Base-by-base conservation (phyloP, 2,797 vertebrate genomes). In the Clarias pachynema region DNA sequence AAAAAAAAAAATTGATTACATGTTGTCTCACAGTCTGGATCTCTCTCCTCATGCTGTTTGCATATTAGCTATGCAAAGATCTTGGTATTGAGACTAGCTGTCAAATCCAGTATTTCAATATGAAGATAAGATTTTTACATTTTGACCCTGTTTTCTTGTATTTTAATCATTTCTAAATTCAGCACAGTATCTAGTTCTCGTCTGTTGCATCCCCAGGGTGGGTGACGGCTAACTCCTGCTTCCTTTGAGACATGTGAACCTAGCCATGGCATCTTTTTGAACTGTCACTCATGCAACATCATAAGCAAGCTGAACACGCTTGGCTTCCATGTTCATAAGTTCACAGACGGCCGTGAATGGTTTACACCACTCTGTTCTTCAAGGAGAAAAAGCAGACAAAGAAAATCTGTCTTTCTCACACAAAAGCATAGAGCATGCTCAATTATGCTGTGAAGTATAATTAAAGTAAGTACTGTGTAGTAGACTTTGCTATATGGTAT, bases 271-370 rank as follows among this genome's bases (percentile, higher is more conserved):
- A 29, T 65, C 60, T 80, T 65, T 80, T 53, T 26, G 78, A 53
- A 44, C 78, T 80, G 78, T 80, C 62, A 49, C 37, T 80, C 78
- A 49, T 49, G 40, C 16, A 66, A 3, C 78, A 49, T 80, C 79
- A 80, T 26, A 53, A 2, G 4, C 60, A 15, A 66, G 15, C n/a
- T 49, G 31, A 79, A 49, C 24, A 5, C 63, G 24, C 37, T 49
- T 65, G 60, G n/a, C n/a, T 49, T 80, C 4, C n/a, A 29, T 66
- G 14, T 66, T 53, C 62, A 49, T 12, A 29, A 20, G 37, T 29
- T 80, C 29, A 29, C 60, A 80, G 60, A 79, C 44, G 15, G 31
- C 14, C 1, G 10, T 63, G 37, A 65, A 29, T 49, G 7, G n/a
- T 15, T 49, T 62, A 6, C 40, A 6, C 15, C 78, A 44, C n/a